Base-by-base conservation (phyloP, 2,113 vertebrate genomes). In the Erythrocebus patas region DNA sequence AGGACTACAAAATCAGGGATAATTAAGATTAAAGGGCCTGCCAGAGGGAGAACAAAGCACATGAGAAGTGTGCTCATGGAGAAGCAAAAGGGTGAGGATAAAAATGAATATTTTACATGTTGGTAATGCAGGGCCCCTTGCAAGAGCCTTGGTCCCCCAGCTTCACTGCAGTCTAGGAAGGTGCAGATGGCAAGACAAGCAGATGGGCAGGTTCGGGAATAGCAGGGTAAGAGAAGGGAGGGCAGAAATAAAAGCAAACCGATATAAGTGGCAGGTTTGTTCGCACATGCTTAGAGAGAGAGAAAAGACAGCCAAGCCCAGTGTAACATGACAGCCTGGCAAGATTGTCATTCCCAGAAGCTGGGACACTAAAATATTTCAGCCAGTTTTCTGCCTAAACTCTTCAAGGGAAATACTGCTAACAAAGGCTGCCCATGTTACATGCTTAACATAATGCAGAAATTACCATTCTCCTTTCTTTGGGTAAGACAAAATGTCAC, bases 361-460 rank as follows among this genome's bases (percentile, higher is more conserved):
- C 82, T 5, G 43, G 96, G 83, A 97, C 95, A 96, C 97, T 97
- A 13, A 98, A 98, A 97, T 97, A 98, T 98, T 98, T 97, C 97
- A 66, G 6, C 92, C 98, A 93, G 94, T 96, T 98, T 98, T 97
- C 97, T 97, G 93, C 59, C 92, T 40, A 5, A 80, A 82, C 66
- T 96, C 85, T 97, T 97, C 97, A 70, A 48, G 97, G 97, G 95
- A 96, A 98, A 95, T 5, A 9, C 85, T 80, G 93, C 83, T 97
- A 97, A 98, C 0, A 6, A 98, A 98, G 93, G 35, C 95, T 97
- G 96, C 81, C 43, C 45, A 48, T 17, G 57, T 83, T 85, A 85
- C 55, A 61, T 3, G 3, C 64, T 89, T n/a, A 2, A 78, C 43
- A 73, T 70, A 91, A 96, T 96, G 72, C 78, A 97, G 55, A 93